Percentiles rank a stretch among this genome's conserved stretches.
Evolutionary conservation across 2,113 vertebrate genomes (phyloP).

Genomic region (Nycticryphes semicollaris): DNA sequence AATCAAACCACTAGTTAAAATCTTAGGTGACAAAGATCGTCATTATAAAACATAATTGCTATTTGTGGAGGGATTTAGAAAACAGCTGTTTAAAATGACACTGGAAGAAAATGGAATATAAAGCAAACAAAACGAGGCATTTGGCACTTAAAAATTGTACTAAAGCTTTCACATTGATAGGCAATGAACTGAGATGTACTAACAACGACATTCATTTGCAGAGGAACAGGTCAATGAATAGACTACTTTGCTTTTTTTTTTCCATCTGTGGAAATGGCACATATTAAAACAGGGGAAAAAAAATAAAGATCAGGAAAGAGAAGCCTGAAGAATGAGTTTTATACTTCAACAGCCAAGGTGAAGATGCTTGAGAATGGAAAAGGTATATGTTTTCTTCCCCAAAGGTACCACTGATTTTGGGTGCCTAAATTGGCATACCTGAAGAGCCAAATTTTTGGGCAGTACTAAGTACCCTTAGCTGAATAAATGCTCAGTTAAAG

Average conservation of each 20-base stretch:
- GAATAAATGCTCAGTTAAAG: not conserved
- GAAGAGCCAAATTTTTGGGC: not conserved
- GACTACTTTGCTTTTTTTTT: not conserved
- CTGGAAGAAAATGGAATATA: slow-evolving; percentile 9
- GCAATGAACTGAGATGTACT: not conserved
- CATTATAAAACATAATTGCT: slow-evolving; percentile 38
- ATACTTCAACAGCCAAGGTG: not conserved
- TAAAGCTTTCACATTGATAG: not conserved
- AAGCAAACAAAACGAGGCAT: slow-evolving; percentile 44
- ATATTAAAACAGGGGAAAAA: not conserved
- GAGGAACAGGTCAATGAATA: not conserved
- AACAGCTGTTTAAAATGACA: slow-evolving; percentile 51
- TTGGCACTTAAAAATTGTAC: slow-evolving; percentile 25
- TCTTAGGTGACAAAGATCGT: slow-evolving; percentile 38
- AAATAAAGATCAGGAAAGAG: not conserved
- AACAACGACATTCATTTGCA: not conserved
- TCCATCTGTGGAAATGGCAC: not conserved
- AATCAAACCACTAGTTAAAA: slow-evolving; percentile 32
- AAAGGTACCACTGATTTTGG: not conserved
- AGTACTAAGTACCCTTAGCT: not conserved
- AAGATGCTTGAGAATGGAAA: not conserved
- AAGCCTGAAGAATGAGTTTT: not conserved
- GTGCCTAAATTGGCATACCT: not conserved
- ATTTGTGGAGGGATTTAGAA: slow-evolving; percentile 10
- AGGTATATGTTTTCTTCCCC: not conserved